Evolutionary conservation across 2,113 vertebrate species (phyloP), one percentile per base, ranked within the genome.

Genomic region (Polypterus bichir): DNA sequence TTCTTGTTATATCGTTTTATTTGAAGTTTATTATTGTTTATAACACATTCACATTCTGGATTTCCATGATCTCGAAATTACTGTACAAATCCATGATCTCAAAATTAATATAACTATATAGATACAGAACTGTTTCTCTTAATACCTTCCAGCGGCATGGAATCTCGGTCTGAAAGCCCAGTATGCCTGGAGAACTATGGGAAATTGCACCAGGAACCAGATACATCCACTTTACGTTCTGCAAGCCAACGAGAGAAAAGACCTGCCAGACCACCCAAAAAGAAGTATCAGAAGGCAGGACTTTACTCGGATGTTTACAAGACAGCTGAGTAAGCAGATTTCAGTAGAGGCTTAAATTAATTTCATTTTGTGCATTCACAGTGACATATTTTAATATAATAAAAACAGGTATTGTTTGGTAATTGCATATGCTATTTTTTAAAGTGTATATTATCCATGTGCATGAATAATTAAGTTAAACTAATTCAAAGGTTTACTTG

Each of bases 241-340:
- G 57, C 79, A 48, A 53, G 79, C 72, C 90, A 88, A 66, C 84
- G 84, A 47, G 88, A 92, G 81, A 91, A 91, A 71, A 86, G 86
- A 66, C 75, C 81, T 0, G 81, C 87, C 7, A 81, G 79, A 3
- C 83, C 88, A 59, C 90, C 92, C 59, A 90, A 87, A 77, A 99
- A 99, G 84, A 95, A 81, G 59, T 97, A 91, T 77, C 86, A 97
- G 82, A 94, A 88, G 74, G 94, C 95, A 11, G 96, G 96, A 63
- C 90, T 99, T 66, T 99, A 95, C 83, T 97, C 96, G 6, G 93
- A 99, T 8, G 91, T 94, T 70, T 97, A 93, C 81, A 99, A 99
- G 88, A 95, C 84, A 27, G 79, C 85, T 68, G 91, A 97, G 94
- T 98, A 75, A 92, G 96, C 90, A 27, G 27, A 27, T 27, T 27